phyloP scores from a whole-genome alignment of 1,140 invertebrate genomes.

The Whitmania pigra region DNA sequence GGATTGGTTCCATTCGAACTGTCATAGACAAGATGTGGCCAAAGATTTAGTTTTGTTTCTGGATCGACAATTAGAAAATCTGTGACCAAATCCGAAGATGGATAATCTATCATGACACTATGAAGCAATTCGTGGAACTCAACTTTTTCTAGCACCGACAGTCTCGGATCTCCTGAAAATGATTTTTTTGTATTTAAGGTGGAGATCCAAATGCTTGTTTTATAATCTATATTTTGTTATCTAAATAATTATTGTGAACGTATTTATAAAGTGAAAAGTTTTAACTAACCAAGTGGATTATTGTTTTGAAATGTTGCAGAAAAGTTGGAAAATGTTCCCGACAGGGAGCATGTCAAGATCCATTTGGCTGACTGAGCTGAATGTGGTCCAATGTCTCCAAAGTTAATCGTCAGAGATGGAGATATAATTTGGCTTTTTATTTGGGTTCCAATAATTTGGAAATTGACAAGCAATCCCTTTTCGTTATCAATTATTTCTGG shows the following conservation, averaged over 20 bases:
- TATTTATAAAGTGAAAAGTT: neutral
- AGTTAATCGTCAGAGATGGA: constrained; percentile 28
- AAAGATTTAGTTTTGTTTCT: constrained; percentile 18
- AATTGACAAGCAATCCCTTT: constrained; percentile 29
- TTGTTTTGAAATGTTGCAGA: constrained; percentile 31
- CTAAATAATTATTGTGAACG: too few species aligned
- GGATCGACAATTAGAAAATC: constrained; percentile 30
- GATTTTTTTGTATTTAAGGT: too few species aligned
- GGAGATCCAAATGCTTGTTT: too few species aligned
- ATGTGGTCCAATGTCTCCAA: constrained; percentile 28
- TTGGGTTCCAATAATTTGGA: constrained; percentile 29
- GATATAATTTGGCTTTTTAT: constrained; percentile 24
- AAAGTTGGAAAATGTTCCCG: constrained; percentile 29
- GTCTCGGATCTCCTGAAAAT: constrained; percentile 27
- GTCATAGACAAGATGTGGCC: constrained; percentile 28
- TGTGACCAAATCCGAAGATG: constrained; percentile 25
- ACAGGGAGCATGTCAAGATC: constrained; percentile 28
- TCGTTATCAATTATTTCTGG: constrained; percentile 32
- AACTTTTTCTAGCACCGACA: constrained; percentile 29
- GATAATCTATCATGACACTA: constrained; percentile 25
- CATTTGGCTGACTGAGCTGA: constrained; percentile 28
- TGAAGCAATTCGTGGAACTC: constrained; percentile 29
- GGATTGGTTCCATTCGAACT: constrained; percentile 26
- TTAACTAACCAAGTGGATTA: constrained; percentile 27
- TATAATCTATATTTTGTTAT: too few species aligned